These are phyloP conservation scores for Lysandra bellargus DNA, from an alignment of 2,888 invertebrate genomes.

Conservation along the genomic window DNA sequence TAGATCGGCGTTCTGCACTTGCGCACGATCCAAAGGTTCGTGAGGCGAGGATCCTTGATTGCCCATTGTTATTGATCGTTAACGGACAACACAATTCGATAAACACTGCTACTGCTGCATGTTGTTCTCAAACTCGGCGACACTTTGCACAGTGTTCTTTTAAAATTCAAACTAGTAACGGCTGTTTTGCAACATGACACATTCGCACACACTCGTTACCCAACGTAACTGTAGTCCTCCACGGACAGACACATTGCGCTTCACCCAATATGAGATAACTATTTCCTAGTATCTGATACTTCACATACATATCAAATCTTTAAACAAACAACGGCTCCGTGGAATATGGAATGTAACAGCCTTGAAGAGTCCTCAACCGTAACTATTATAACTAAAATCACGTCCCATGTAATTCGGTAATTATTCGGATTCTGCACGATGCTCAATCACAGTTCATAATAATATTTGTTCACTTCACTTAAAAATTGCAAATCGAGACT, in stretches of 20 bases:
- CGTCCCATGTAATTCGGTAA: not conserved
- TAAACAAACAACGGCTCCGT: slow-evolving; percentile 65
- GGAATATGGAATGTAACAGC: slow-evolving; percentile 55
- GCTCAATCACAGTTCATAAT: not conserved
- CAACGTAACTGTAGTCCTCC: slow-evolving; percentile 56
- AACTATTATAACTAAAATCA: slow-evolving; percentile 1
- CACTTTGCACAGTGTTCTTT: slow-evolving; percentile 42
- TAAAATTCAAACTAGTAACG: slow-evolving; percentile 47
- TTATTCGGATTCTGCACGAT: not conserved
- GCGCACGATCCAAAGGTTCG: slow-evolving; percentile 88
- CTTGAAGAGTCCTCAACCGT: slow-evolving; percentile 55
- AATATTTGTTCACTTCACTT: slow-evolving; percentile 9
- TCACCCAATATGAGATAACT: slow-evolving; percentile 69
- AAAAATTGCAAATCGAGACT: not conserved
- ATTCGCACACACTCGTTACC: slow-evolving; percentile 56
- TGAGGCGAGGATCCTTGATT: slow-evolving; percentile 91
- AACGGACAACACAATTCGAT: slow-evolving; percentile 36
- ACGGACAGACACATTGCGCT: slow-evolving; percentile 62
- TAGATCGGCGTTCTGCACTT: slow-evolving; percentile 71
- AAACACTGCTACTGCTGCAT: slow-evolving; percentile 42
- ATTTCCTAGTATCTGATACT: slow-evolving; percentile 70
- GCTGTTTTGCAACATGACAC: slow-evolving; percentile 52
- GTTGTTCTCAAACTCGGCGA: slow-evolving; percentile 45
- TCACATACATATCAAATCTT: slow-evolving; percentile 70
- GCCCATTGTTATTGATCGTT: slow-evolving; percentile 81